A percentile compares a stretch with the other conserved stretches of the same genome.
Evolutionary conservation across 2,888 invertebrate genomes (phyloP).

Genomic region (Caenorhabditis sp.): DNA sequence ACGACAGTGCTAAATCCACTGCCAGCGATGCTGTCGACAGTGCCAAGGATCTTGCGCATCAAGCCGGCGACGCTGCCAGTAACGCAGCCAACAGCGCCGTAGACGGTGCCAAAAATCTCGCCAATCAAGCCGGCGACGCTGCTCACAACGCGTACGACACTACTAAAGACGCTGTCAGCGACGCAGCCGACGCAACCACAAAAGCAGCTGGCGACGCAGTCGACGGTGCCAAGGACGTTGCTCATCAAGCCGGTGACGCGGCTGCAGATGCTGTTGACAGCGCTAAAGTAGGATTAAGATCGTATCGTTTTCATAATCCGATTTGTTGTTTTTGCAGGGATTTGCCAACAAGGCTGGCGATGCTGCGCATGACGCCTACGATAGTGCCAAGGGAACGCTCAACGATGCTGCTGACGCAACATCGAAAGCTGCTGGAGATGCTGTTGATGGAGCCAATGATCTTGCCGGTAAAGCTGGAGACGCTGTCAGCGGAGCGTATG

Average conservation of each 20-base stretch:
- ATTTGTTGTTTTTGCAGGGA: no score
- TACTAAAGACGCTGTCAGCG: slow-evolving; percentile 2
- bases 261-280: slow-evolving; percentile 11
- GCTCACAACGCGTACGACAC: not conserved
- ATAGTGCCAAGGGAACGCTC: not conserved
- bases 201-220: slow-evolving; percentile 2
- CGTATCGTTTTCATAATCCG: no score
- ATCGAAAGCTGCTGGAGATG: not conserved
- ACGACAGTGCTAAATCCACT: not conserved
- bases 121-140: not conserved
- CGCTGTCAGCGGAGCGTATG: not conserved
- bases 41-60: slow-evolving; percentile 3
- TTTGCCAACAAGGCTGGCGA: slow-evolving; percentile 2
- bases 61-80: slow-evolving; percentile 4
- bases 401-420: not conserved
- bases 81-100: slow-evolving; percentile 8
- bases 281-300: no score
- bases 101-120: not conserved
- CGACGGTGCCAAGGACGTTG: not conserved
- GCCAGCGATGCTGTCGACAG: slow-evolving; percentile 2
- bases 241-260: not conserved
- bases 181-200: not conserved
- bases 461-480: not conserved
- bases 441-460: not conserved
- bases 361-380: not conserved